A percentile compares a stretch with the other conserved stretches of the same genome.
Evolutionary conservation across 2,888 invertebrate species (phyloP).

Genomic region (Machimus atricapillus): DNA sequence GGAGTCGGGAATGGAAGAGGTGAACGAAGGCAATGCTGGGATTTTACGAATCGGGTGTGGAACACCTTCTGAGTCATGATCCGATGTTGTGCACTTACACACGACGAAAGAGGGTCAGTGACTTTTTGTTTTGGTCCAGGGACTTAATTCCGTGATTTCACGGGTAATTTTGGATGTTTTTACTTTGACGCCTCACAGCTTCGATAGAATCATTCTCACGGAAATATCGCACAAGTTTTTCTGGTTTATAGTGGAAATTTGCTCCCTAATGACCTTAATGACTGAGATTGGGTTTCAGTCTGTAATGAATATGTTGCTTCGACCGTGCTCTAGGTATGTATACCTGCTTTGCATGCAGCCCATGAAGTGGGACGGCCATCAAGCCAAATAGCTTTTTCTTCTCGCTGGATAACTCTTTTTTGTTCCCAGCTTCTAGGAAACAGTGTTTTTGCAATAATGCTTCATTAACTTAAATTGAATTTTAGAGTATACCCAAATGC

Average conservation of each 20-base stretch:
- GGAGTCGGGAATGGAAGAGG: background rate
- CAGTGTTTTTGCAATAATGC: background rate
- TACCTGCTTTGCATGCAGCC: background rate
- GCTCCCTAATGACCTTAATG: background rate
- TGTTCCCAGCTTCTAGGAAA: background rate
- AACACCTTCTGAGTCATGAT: background rate
- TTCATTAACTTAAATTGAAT: background rate
- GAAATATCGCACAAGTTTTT: background rate
- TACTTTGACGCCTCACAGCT: background rate
- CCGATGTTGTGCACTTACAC: background rate
- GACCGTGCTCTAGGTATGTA: background rate
- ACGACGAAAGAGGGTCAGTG: background rate
- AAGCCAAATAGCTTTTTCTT: background rate
- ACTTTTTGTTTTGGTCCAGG: background rate
- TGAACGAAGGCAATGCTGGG: background rate
- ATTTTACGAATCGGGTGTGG: background rate
- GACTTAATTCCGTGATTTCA: background rate
- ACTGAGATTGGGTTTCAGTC: background rate
- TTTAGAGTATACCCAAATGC: background rate
- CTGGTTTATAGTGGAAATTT: background rate
- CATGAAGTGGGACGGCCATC: background rate
- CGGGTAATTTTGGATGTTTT: slow-evolving; percentile 4
- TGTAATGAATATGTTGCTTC: background rate
- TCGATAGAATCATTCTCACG: background rate
- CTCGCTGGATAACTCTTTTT: background rate